Evolutionary conservation across 2,113 vertebrate species (phyloP).

Genomic region (Stictonetta naevosa): DNA sequence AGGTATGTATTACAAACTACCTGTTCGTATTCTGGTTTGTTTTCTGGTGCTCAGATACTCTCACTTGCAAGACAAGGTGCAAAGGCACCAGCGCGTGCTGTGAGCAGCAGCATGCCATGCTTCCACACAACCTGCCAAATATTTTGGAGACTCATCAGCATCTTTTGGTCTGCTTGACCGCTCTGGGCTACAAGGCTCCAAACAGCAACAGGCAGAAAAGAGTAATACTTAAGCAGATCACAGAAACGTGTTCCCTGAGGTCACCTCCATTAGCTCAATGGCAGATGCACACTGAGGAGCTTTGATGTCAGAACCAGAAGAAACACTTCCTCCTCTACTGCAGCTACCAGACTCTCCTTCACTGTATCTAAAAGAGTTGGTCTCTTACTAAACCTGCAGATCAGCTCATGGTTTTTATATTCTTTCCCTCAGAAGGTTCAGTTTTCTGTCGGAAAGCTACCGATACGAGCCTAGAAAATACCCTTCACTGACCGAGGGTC

Average conservation of each 20-base stretch:
- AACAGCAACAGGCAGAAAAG: not conserved
- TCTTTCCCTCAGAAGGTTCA: not conserved
- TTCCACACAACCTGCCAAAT: not conserved
- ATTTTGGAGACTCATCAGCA: not conserved
- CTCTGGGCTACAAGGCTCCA: not conserved
- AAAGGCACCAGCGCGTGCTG: rapidly evolving
- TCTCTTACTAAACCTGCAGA: not conserved
- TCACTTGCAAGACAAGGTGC: not conserved
- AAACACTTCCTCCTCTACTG: not conserved
- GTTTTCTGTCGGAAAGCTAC: not conserved
- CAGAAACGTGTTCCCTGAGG: not conserved
- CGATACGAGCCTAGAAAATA: not conserved
- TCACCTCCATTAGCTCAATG: not conserved
- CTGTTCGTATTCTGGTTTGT: not conserved
- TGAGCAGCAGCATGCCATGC: not conserved
- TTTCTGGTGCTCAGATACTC: not conserved
- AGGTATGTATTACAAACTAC: not conserved
- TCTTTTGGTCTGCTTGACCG: not conserved
- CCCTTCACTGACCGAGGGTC: not conserved
- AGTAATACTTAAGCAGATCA: not conserved
- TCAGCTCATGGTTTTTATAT: not conserved
- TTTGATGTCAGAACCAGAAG: not conserved
- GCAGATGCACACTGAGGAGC: not conserved
- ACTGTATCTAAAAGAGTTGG: not conserved
- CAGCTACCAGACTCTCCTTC: not conserved